Evolutionary conservation across 2,797 vertebrate genomes (phyloP), one percentile per base, ranked within the genome.

Genomic region (Phrynocephalus guinanensis): DNA sequence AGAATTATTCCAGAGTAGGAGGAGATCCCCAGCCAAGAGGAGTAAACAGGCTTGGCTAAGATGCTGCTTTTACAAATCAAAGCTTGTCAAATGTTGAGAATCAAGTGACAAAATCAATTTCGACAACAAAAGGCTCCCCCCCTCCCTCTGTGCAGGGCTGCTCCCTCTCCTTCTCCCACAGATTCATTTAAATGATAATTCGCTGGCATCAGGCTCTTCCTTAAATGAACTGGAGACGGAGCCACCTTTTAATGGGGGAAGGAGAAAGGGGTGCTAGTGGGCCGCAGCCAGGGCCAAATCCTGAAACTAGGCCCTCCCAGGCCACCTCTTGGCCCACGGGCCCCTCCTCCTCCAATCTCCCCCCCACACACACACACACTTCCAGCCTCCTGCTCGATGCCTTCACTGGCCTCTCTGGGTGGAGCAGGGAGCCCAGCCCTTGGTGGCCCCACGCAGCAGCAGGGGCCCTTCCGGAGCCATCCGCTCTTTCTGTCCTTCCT

Each of bases 131-230:
- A 89, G 88, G 60, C 68, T 88, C 90, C 83, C 0, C 48, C 86
- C 88, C 87, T 84, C 81, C 87, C 89, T 83, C 87, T 91, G 86
- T 83, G 5, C 77, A 78, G 5, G 18, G 6, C n/a, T 5, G 22
- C 70, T 71, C 52, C 79, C 52, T 86, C 88, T 91, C 89, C 87
- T 87, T 44, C 67, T n/a, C 6, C 6, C 80, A 24, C 91, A 83
- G 90, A 92, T 91, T 91, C 50, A 93, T 93, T 94, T 93, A 94
- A 92, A 95, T 85, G 93, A 93, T 94, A 91, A 94, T 94, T 85
- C 83, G 86, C 90, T 86, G 78, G 87, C 88, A 86, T 86, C 82
- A 87, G 82, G 85, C 89, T 89, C 33, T 92, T 86, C 2, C 75
- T 92, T 56, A 56, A 56, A 56, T 56, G 52, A 56, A 56, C 52